Conservation (phyloP, 2,113 vertebrate species). For the Dicaeum eximium region DNA sequence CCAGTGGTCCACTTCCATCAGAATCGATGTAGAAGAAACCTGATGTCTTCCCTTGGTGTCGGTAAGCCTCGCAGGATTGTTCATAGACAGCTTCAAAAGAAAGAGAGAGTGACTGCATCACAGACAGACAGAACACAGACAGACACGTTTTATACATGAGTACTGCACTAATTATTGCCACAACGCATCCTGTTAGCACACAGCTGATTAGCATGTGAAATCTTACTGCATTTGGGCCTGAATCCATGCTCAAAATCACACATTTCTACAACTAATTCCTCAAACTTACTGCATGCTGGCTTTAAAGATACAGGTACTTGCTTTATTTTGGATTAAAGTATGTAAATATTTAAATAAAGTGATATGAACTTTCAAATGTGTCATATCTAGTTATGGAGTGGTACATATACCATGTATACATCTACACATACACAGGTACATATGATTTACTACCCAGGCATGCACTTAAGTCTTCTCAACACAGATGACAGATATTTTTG, state of each 20-base stretch:
- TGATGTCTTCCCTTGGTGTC: constrained; percentile 85
- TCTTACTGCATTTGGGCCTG: background rate
- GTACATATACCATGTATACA: background rate
- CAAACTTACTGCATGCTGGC: background rate
- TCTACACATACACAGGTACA: background rate
- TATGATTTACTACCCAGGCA: background rate
- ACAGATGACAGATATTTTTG: background rate
- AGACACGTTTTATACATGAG: fast-evolving
- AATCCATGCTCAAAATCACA: background rate
- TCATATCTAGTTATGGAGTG: background rate
- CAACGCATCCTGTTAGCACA: background rate
- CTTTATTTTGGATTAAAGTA: background rate
- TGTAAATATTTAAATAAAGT: background rate
- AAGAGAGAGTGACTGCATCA: background rate
- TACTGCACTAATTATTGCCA: background rate
- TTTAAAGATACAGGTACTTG: background rate
- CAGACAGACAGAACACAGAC: background rate
- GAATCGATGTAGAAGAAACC: constrained; percentile 92
- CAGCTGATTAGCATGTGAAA: background rate
- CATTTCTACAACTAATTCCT: background rate
- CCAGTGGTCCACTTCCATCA: constrained; percentile 91
- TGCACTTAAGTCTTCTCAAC: background rate
- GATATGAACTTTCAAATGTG: background rate
- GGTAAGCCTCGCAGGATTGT: constrained; percentile 90
- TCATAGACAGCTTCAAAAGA: constrained; percentile 86